Percentiles rank a stretch among this genome's conserved stretches.
Evolutionary conservation across 2,113 vertebrate species (phyloP).

Genomic region (Gulo gulo): DNA sequence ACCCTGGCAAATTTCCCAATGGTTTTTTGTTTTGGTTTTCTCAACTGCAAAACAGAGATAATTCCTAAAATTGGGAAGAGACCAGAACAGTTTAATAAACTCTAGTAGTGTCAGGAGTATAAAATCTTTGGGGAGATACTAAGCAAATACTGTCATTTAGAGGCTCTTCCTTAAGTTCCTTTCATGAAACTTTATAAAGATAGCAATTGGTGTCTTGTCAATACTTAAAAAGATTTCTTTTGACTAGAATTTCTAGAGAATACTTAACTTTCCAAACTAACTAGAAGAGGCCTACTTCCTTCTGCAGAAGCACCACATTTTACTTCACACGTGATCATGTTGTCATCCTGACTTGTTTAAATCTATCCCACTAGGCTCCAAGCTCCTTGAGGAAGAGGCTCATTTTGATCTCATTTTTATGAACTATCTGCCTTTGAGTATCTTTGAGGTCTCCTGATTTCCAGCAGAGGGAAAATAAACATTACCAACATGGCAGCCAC

Average conservation of each 20-base stretch:
- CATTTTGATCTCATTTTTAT: not conserved
- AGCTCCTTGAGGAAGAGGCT: not conserved
- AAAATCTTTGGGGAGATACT: not conserved
- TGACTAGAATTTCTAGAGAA: not conserved
- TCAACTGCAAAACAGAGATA: not conserved
- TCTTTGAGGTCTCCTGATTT: not conserved
- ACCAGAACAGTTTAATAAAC: not conserved
- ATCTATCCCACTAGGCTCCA: not conserved
- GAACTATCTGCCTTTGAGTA: not conserved
- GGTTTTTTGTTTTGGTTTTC: not conserved
- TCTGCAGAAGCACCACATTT: not conserved
- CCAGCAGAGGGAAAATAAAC: not conserved
- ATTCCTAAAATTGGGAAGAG: not conserved
- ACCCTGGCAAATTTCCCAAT: not conserved
- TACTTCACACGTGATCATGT: fast-evolving
- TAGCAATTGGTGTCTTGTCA: not conserved
- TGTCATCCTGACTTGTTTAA: not conserved
- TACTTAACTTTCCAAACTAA: not conserved
- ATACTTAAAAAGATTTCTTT: not conserved
- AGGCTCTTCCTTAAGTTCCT: not conserved
- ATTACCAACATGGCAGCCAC: too few species aligned
- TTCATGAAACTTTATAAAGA: not conserved
- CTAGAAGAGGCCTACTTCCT: too few species aligned
- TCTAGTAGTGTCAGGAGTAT: not conserved
- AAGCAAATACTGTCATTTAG: not conserved